A percentile compares a stretch with the other conserved stretches of the same genome.
Evolutionary conservation across 1,140 invertebrate genomes (phyloP).

Genomic region (Hypothenemus hampei): DNA sequence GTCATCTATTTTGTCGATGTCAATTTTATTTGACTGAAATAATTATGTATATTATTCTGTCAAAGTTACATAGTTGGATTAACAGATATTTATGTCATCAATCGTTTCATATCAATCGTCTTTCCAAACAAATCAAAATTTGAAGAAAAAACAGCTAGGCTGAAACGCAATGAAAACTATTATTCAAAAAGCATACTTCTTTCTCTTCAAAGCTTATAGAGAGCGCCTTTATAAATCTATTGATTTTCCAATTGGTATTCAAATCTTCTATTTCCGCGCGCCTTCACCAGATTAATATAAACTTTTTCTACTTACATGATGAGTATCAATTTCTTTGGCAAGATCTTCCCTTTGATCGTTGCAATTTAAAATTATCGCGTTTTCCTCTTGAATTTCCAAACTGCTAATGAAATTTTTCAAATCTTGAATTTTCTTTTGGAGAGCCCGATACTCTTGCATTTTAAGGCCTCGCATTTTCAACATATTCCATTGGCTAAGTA

Average conservation of each 20-base stretch:
- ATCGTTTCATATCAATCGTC: too few relatives aligned
- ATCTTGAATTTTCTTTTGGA: conserved; percentile 39
- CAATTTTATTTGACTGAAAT: too few relatives aligned
- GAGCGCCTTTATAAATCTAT: neutral
- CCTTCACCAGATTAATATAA: neutral
- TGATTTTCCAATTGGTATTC: neutral
- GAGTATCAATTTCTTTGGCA: conserved; percentile 35
- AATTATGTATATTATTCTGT: too few relatives aligned
- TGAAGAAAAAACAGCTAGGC: too few relatives aligned
- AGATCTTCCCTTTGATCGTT: conserved; percentile 32
- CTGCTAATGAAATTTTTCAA: conserved; percentile 34
- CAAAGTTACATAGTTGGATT: too few relatives aligned
- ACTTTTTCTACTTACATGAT: conserved; percentile 31
- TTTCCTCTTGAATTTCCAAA: conserved; percentile 28
- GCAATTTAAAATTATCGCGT: conserved; percentile 17
- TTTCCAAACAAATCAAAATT: too few relatives aligned
- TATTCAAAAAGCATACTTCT: neutral
- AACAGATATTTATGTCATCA: too few relatives aligned
- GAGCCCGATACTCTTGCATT: conserved; percentile 40
- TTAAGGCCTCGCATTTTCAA: conserved; percentile 35
- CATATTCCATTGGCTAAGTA: conserved; percentile 40
- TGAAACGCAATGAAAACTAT: too few relatives aligned
- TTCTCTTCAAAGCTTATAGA: neutral
- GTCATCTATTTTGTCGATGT: too few relatives aligned
- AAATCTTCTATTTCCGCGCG: neutral